Base-by-base conservation (phyloP, 1,140 invertebrate species). In the Chironomus striatipennis region DNA sequence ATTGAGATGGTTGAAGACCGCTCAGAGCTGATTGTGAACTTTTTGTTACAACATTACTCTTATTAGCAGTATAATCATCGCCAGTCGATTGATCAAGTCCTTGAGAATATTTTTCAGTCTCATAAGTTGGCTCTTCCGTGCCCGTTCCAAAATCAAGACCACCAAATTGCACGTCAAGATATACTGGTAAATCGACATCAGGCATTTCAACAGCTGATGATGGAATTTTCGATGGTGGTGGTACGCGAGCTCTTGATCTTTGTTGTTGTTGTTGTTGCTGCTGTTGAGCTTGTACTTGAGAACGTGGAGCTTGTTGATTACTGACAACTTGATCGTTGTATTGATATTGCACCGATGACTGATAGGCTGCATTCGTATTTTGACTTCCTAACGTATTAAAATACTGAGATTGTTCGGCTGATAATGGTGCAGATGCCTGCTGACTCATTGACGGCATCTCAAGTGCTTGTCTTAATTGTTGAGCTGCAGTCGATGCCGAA, bases 201-300 rank as follows among this genome's bases (percentile, higher is more conserved):
- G 90, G 96, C 96, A 98, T 98, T 83, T 98, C 95, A 42, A 98
- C 96, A 72, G 95, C 96, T 75, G 90, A 93, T 17, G 93, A 88
- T 43, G 95, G 96, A 78, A 98, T 98, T 90, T 97, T 97, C 18
- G 94, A 96, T 15, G 94, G 93, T 67, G 93, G 93, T 74, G 94
- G 94, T 73, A 95, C 88, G 78, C 94, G 88, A n/a, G 93, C 88
- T 77, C 92, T 88, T 34, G 81, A 78, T n/a, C 81, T 75, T 79
- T 92, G 88, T 75, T 88, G 92, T 83, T 82, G 85, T 82, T 87
- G 91, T 78, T 85, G 86, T 78, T 86, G 90, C 80, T 84, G 77
- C 76, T 76, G 76, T 67, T 80, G 81, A 76, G 81, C 81, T 67
- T 80, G 81, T 76, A 80, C 81, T 47, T 80, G 77, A 15, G 81